Conservation (phyloP, 2,888 invertebrate species). For the Epistrophe grossulariae region DNA sequence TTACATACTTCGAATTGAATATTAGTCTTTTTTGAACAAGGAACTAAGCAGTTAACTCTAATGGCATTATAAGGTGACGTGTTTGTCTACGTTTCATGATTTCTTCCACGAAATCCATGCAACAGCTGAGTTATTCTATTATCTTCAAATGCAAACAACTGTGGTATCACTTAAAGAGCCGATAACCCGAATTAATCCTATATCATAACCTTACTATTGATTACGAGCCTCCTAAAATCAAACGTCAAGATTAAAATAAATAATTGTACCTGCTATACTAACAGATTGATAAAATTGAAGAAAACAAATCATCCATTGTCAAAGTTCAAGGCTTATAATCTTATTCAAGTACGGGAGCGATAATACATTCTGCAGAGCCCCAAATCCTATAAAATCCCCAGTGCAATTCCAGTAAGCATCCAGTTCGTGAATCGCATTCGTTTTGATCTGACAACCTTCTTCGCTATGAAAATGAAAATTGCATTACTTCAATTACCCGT, state of each 20-base stretch:
- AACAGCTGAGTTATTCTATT: neutral
- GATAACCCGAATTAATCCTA: neutral
- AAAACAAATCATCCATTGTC: neutral
- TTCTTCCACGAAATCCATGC: neutral
- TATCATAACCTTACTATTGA: neutral
- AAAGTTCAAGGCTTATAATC: neutral
- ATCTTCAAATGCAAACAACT: neutral
- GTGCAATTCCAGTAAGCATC: neutral
- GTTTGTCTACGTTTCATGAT: too few relatives aligned
- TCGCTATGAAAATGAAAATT: conserved; percentile 80
- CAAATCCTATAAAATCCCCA: conserved; percentile 15
- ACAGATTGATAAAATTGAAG: neutral
- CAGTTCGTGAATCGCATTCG: conserved; percentile 18
- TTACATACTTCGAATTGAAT: too few relatives aligned
- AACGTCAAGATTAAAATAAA: neutral
- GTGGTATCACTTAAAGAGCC: neutral
- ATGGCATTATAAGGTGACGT: too few relatives aligned
- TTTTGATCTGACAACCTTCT: conserved; percentile 2
- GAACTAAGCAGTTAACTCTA: too few relatives aligned
- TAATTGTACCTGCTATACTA: neutral
- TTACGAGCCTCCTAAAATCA: neutral
- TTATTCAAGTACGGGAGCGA: neutral
- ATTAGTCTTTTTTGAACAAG: too few relatives aligned
- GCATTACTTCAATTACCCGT: conserved; percentile 80
- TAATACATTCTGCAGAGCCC: neutral